Conservation (phyloP, 2,888 invertebrate species). For the Beris chalybata region DNA sequence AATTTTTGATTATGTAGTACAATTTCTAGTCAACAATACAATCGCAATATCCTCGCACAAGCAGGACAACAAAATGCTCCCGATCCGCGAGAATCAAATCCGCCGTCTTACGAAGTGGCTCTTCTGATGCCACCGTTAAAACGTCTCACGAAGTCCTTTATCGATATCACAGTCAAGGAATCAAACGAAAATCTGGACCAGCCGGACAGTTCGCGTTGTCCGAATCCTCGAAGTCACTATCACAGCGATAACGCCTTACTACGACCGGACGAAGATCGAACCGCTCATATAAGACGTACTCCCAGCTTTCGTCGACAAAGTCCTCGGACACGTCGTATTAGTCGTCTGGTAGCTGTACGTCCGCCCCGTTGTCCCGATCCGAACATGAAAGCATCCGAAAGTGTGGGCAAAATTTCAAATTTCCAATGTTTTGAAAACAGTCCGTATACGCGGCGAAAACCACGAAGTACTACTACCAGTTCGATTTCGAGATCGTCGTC, state of each 20-base stretch:
- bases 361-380: slow-evolving; percentile 12
- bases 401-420: slow-evolving; percentile 53
- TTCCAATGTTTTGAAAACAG: slow-evolving; percentile 55
- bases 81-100: slow-evolving; percentile 70
- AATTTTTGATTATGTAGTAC: not conserved
- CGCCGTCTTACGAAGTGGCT: slow-evolving; percentile 78
- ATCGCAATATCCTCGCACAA: slow-evolving; percentile 60
- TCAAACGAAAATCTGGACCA: slow-evolving; percentile 52
- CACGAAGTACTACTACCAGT: slow-evolving; percentile 18
- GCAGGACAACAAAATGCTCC: slow-evolving; percentile 64
- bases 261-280: slow-evolving; percentile 36
- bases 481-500: slow-evolving; percentile 13
- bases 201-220: slow-evolving; percentile 42
- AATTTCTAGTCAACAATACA: slow-evolving; percentile 54
- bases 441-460: slow-evolving; percentile 48
- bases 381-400: slow-evolving; percentile 40
- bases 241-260: slow-evolving; percentile 46
- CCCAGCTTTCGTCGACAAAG: slow-evolving; percentile 22
- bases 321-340: slow-evolving; percentile 14
- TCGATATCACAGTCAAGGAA: slow-evolving; percentile 54
- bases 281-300: slow-evolving; percentile 18
- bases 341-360: slow-evolving; percentile 15
- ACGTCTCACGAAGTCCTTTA: slow-evolving; percentile 62
- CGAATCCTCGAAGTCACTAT: slow-evolving; percentile 44
- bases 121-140: slow-evolving; percentile 72